phyloP scores from a whole-genome alignment of 1,140 invertebrate species.

The Leptopilina clavipes region DNA sequence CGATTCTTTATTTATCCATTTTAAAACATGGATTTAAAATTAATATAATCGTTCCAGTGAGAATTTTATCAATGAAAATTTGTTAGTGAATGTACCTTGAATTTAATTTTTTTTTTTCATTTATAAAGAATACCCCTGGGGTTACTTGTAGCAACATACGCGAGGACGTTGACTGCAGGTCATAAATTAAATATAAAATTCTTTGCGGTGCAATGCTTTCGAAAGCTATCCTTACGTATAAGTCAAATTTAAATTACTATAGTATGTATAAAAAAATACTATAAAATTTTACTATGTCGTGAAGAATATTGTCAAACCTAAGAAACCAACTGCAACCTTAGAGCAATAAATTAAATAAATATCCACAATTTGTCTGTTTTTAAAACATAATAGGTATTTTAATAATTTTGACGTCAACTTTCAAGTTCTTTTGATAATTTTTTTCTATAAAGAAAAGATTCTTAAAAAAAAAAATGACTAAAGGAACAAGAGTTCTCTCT shows the following conservation, averaged over 20 bases:
- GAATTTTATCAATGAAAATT: background rate
- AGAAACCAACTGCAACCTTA: too few species aligned
- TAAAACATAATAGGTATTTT: too few species aligned
- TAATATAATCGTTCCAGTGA: too few species aligned
- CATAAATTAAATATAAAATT: conserved; percentile 34
- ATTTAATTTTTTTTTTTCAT: background rate
- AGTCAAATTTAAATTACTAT: conserved; percentile 18
- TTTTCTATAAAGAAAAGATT: too few species aligned
- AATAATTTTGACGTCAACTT: too few species aligned
- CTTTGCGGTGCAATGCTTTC: conserved; percentile 17
- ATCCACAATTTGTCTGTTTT: too few species aligned
- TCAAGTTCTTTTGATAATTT: too few species aligned
- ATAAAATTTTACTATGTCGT: conserved; percentile 2
- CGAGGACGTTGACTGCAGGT: conserved; percentile 33
- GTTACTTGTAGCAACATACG: background rate
- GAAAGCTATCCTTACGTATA: conserved; percentile 16
- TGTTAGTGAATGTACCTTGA: background rate
- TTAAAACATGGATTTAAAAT: too few species aligned
- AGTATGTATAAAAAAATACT: background rate
- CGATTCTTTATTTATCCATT: background rate
- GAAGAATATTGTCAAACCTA: background rate
- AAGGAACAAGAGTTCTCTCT: too few species aligned
- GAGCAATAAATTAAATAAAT: too few species aligned
- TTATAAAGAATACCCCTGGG: background rate
- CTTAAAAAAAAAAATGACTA: too few species aligned